These are phyloP conservation scores for Chrysocyon brachyurus DNA, from an alignment of 2,797 vertebrate species.

Conservation along the genomic window DNA sequence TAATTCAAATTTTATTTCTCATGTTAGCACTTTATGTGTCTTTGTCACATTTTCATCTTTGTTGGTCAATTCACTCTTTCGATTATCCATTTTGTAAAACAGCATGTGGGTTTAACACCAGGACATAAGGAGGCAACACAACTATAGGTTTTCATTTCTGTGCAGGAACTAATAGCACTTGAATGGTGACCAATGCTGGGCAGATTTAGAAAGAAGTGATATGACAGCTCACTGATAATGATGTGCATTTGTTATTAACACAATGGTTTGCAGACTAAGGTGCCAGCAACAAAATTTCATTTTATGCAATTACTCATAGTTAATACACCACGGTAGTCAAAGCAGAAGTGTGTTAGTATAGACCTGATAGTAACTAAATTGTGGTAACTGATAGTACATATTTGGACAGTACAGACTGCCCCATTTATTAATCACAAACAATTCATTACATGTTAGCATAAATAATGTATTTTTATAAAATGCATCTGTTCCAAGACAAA, in stretches of 20 bases:
- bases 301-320: conserved; percentile 9
- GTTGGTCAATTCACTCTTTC: background rate
- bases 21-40: background rate
- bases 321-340: background rate
- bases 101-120: background rate
- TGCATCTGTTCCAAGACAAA: conserved; percentile 32
- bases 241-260: background rate
- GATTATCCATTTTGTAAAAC: background rate
- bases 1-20: background rate
- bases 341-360: background rate
- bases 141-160: background rate
- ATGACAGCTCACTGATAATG: background rate
- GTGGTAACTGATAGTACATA: background rate
- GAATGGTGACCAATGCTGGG: background rate
- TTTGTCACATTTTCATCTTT: background rate
- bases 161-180: background rate
- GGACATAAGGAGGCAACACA: background rate
- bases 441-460: background rate
- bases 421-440: conserved; percentile 11
- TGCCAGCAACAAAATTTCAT: background rate
- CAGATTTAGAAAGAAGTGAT: background rate
- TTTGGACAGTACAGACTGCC: background rate
- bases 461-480: conserved; percentile 64
- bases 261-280: background rate
- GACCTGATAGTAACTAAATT: background rate